phyloP scores from a whole-genome alignment of 92 coral and sea anemone genomes.

The Phenganax subtilis region DNA sequence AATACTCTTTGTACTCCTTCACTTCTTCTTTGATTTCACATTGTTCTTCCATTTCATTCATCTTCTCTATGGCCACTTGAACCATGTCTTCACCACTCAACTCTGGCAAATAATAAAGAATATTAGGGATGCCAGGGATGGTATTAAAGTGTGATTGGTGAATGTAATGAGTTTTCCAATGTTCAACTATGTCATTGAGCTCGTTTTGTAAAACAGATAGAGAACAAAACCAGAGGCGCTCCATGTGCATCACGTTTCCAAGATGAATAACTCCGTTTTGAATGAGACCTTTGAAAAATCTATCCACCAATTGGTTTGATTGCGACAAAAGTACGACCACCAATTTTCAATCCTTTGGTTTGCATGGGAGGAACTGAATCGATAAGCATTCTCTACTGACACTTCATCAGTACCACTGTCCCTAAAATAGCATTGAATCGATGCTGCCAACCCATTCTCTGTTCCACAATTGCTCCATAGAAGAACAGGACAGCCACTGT shows the following conservation, averaged over 20 bases:
- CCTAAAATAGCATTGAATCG: constrained; percentile 8
- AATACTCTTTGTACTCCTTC: no score
- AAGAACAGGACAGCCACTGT: neutral
- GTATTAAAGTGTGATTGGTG: neutral
- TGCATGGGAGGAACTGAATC: neutral
- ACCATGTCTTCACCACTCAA: neutral
- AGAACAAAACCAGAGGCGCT: neutral
- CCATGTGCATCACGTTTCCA: neutral
- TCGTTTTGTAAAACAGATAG: neutral
- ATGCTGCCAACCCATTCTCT: neutral
- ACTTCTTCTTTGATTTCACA: no score
- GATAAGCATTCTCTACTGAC: neutral
- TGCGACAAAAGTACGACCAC: neutral
- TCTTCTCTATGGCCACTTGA: no score
- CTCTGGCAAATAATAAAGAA: neutral
- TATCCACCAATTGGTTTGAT: neutral
- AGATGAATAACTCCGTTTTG: neutral
- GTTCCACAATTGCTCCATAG: constrained; percentile 6
- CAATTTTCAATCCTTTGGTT: constrained; percentile 2
- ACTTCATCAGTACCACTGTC: neutral
- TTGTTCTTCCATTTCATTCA: no score
- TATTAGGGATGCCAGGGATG: neutral
- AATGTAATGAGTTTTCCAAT: neutral
- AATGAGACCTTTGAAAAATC: neutral
- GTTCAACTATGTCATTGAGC: neutral